Evolutionary conservation across 2,888 invertebrate species (phyloP), one percentile per base, ranked within the genome.

Genomic region (Onchidella celtica): DNA sequence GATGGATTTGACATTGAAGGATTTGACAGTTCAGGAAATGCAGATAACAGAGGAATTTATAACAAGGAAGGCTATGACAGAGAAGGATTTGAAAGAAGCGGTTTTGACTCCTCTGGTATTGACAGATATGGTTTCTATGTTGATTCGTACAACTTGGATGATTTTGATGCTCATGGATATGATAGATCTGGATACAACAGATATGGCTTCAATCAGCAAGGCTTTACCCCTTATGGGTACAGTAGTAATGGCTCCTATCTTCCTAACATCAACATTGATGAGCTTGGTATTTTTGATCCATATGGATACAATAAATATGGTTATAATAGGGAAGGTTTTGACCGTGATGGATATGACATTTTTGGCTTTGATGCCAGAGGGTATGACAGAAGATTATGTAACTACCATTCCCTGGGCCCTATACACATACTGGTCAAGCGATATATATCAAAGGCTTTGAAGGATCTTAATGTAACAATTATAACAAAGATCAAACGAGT

Each of bases 361-460:
- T 92, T 90, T 89, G 92, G 92, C 24, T 92, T 92, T 85, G 87
- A 91, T 84, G 83, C 87, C 0, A 84, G 84, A 27, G 92, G 91
- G 9, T 89, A 87, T 81, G 91, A 92, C 81, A 81, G 83, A 24
- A 83, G 86, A 2, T 86, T 86, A 27, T 92, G 92, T 80, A 91
- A 91, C 70, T 88, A 87, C 34, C 91, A 89, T 70, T 89, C 84
- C 79, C 83, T 89, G 3, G 92, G 92, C 6, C 92, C 92, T 3
- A 87, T 92, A 83, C 88, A 90, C 79, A 87, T 91, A 65, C 83
- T 90, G 32, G 88, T 91, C n/a, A 91, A 90, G 79, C 84, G 86
- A 34, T 89, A 88, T 83, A 85, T 89, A n/a, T 85, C 88, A 68
- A 72, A 87, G 29, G 86, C 90, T 75, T 79, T 91, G 47, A 86